Base-by-base conservation (phyloP, 2,797 vertebrate species). In the Spondyliosoma cantharus region DNA sequence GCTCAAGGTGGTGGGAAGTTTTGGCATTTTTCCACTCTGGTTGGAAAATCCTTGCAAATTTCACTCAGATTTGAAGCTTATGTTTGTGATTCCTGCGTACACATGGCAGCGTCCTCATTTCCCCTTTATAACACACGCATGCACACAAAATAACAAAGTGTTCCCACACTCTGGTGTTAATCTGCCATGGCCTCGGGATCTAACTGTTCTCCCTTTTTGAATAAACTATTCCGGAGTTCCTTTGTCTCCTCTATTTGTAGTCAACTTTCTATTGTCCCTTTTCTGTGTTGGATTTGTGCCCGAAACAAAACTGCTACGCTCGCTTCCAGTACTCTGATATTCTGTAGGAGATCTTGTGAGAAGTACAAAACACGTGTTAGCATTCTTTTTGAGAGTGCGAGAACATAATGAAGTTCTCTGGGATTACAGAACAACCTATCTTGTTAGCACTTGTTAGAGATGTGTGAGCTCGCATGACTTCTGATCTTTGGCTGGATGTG, bases 201-300 rank as follows among this genome's bases (percentile, higher is more conserved):
- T 12, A 72, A 75, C 74, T 71, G 74, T 89, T 87, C 74, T 72
- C 46, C 73, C 16, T 67, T 69, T 71, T 37, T 59, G 42, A 64
- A 86, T 71, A 76, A 81, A 64, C 68, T 64, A 24, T 74, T 61
- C 32, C 61, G 66, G 68, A 74, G 76, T 87, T 81, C 29, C 20
- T 72, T 83, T 86, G 63, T 83, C 50, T 78, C 37, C 46, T 65
- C 50, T 76, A 58, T 73, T 69, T 81, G 52, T 75, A 76, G 53
- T 81, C 63, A 72, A 58, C 58, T 82, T 74, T 53, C 24, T 56
- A 15, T 83, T 76, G 79, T 81, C 61, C 50, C 45, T 22, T 45
- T 70, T 74, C 46, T 58, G 32, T 77, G 78, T 71, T 3, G 56
- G 54, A 73, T 86, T 86, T 81, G 71, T 71, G 24, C 70, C 82